phyloP scores from a whole-genome alignment of 1,140 invertebrate genomes.

The Mya arenaria region DNA sequence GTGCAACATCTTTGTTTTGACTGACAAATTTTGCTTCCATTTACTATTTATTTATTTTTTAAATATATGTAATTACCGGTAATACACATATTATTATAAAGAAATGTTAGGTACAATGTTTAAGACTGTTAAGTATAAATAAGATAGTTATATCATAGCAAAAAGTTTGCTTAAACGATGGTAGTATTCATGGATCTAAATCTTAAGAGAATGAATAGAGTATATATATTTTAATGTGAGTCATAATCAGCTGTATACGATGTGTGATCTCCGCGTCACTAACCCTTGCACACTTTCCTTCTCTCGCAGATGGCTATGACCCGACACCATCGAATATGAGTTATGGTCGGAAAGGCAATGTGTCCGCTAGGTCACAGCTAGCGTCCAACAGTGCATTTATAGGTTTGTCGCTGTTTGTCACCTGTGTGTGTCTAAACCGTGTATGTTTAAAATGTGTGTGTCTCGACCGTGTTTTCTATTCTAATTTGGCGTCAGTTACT shows the following conservation, averaged over 20 bases:
- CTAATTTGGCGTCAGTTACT: neutral
- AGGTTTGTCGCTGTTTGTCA: slow-evolving; percentile 70
- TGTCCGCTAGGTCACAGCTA: slow-evolving; percentile 69
- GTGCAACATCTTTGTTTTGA: no score
- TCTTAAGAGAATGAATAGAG: neutral
- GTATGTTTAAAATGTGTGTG: neutral
- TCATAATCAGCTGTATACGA: slow-evolving; percentile 39
- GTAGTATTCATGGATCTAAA: no score
- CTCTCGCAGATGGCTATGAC: slow-evolving; percentile 54
- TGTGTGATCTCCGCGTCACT: neutral
- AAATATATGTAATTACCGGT: no score
- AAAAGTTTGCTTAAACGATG: no score
- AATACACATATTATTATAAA: no score
- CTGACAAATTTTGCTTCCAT: no score
- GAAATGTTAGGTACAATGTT: no score
- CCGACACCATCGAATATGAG: slow-evolving; percentile 26
- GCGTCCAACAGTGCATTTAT: slow-evolving; percentile 79
- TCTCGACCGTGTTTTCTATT: neutral
- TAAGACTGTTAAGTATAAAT: no score
- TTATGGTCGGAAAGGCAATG: slow-evolving; percentile 39
- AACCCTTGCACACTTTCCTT: slow-evolving; percentile 49
- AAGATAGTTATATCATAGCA: no score
- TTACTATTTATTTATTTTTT: no score
- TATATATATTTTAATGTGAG: neutral
- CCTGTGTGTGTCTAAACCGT: slow-evolving; percentile 23